These are phyloP conservation scores for Fukomys damarensis DNA, from an alignment of 2,113 vertebrate species.

Conservation along the genomic window DNA sequence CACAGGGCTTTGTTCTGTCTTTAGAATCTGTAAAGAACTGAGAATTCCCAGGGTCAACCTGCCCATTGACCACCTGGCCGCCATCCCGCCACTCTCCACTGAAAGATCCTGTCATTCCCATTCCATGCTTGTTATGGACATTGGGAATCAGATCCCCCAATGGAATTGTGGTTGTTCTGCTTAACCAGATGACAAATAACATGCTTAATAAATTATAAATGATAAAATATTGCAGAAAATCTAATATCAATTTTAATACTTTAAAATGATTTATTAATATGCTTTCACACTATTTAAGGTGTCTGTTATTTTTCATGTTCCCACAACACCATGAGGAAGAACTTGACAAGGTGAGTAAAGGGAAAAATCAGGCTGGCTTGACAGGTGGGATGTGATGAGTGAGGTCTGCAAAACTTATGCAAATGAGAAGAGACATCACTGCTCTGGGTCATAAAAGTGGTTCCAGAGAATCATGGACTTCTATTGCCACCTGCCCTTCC, in stretches of 20 bases:
- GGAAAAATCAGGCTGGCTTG: neutral
- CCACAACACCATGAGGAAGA: neutral
- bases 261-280: conserved; percentile 73
- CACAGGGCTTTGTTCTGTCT: neutral
- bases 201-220: conserved; percentile 71
- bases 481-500: neutral
- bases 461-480: neutral
- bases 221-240: conserved; percentile 60
- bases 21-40: neutral
- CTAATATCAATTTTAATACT: conserved; percentile 67
- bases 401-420: neutral
- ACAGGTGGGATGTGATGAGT: neutral
- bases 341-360: conserved; percentile 48
- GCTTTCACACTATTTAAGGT: conserved; percentile 15
- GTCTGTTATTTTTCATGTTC: conserved; percentile 46
- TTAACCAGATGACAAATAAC: conserved; percentile 72
- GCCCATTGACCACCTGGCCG: neutral
- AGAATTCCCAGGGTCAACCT: neutral
- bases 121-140: neutral
- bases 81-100: neutral
- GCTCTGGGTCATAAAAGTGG: accelerated
- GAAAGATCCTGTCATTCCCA: neutral
- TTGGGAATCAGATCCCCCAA: neutral
- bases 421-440: neutral
- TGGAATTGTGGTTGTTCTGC: conserved; percentile 54